Evolutionary conservation across 1,140 invertebrate genomes (phyloP), one percentile per base, ranked within the genome.

Genomic region (Oedothorax gibbosus): DNA sequence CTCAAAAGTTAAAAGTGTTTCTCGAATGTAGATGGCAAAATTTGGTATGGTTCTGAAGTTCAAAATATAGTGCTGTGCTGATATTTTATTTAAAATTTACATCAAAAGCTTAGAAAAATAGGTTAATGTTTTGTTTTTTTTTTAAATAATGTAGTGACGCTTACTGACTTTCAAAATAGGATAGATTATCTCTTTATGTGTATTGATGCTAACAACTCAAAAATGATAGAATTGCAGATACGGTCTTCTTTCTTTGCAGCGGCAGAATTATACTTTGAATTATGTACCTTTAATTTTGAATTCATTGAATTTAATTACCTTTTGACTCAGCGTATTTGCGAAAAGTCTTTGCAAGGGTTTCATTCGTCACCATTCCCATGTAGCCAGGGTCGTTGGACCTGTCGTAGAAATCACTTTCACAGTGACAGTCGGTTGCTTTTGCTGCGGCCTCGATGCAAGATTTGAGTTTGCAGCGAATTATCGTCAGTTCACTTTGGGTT

Each of bases 381-480:
- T 86, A 84, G 0, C 12, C 50, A 53, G 8, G 5, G 35, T 35
- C 35, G 18, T 21, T 20, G 5, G 11, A 15, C 53, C 65, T 50
- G 14, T 86, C 56, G 7, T 76, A n/a, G 9, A 64, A 60, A 65
- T 53, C 12, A n/a, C 64, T 21, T 20, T 66, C 66, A n/a, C 20
- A 65, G 0, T 73, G 14, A 69, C 90, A 90, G 49, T 88, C 89
- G 12, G 90, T 90, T 1, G 88, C 87, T 9, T 71, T 65, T 2
- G 90, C 89, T 14, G 90, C 90, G 20, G 87, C 88, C 18, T 79
- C 68, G 60, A 90, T 86, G 87, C 90, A 90, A 9, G 57, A 81
- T 12, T 87, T 82, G 0, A 90, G 85, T 72, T 88, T 89, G 35
- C 87, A 71, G 51, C 84, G 87, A 18, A 91, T 82, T 14, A 85